Conservation (phyloP, 2,113 vertebrate species). For the Argyrosomus japonicus region DNA sequence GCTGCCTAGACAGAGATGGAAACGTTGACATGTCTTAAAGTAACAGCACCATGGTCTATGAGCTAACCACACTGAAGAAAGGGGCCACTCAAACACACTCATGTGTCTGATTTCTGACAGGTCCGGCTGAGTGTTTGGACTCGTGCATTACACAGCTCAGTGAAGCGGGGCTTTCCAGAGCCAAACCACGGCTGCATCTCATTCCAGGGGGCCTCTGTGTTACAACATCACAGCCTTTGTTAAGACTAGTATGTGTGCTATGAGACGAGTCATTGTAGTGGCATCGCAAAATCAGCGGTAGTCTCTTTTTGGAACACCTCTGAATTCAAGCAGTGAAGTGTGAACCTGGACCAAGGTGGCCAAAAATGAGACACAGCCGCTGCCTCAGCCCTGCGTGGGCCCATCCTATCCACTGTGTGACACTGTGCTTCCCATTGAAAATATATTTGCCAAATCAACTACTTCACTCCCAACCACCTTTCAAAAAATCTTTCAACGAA, state of each 20-base stretch:
- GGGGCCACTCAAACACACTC: not conserved
- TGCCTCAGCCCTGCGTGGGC: not conserved
- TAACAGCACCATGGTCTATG: conserved; percentile 61
- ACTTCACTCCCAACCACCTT: not conserved
- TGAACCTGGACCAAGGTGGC: not conserved
- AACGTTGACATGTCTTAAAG: conserved; percentile 39
- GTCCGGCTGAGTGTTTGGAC: not conserved
- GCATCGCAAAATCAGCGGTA: not conserved
- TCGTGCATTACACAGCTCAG: not conserved
- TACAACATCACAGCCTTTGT: not conserved
- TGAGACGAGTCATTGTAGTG: not conserved
- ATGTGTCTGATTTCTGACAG: not conserved
- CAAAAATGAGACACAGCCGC: not conserved
- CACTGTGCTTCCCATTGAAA: not conserved
- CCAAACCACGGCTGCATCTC: not conserved
- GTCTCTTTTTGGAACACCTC: not conserved
- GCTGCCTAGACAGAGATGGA: conserved; percentile 67
- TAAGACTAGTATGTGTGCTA: not conserved
- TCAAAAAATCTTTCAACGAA: not conserved
- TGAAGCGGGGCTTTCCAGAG: conserved; percentile 1
- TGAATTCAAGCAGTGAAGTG: not conserved
- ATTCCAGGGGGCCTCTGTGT: not conserved
- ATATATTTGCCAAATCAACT: not conserved
- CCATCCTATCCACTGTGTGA: not conserved
- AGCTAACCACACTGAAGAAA: conserved; percentile 32